Percentiles rank a stretch among this genome's conserved stretches.
These are phyloP conservation scores for Marasmarcha lunaedactyla DNA, from an alignment of 2,888 invertebrate species.

Conservation along the genomic window DNA sequence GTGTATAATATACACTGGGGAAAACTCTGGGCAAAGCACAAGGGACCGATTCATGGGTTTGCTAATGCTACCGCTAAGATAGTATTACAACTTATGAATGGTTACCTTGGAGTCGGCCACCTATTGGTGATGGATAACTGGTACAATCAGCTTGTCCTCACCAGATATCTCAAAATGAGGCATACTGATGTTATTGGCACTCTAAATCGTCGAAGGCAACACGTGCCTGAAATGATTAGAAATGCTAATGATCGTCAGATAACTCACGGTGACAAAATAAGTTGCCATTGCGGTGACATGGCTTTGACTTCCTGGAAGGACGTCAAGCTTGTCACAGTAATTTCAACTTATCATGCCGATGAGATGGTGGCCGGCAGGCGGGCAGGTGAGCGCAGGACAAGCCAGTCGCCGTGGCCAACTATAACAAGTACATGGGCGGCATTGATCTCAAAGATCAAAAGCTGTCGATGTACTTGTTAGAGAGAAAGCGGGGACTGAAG, in stretches of 20 bases:
- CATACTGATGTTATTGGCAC: slow-evolving; percentile 12
- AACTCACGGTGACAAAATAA: neutral
- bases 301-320: slow-evolving; percentile 5
- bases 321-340: slow-evolving; percentile 4
- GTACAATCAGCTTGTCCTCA: slow-evolving; percentile 12
- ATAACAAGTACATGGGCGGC: slow-evolving; percentile 4
- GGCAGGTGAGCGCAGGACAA: neutral
- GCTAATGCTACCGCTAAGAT: slow-evolving; percentile 14
- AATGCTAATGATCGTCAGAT: neutral
- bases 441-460: too few relatives aligned
- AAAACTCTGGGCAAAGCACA: slow-evolving; percentile 2
- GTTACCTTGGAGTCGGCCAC: slow-evolving; percentile 13
- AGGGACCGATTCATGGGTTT: slow-evolving; percentile 11
- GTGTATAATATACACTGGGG: too few relatives aligned
- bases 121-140: slow-evolving; percentile 13
- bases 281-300: slow-evolving; percentile 5
- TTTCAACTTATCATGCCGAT: slow-evolving; percentile 6
- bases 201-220: slow-evolving; percentile 7
- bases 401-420: neutral
- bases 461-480: neutral
- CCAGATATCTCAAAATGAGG: slow-evolving; percentile 9
- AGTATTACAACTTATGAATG: slow-evolving; percentile 13
- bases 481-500: neutral
- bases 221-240: slow-evolving; percentile 6
- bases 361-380: slow-evolving; percentile 1